phyloP scores from a whole-genome alignment of 1,140 invertebrate genomes.

The Charaxes varanes region DNA sequence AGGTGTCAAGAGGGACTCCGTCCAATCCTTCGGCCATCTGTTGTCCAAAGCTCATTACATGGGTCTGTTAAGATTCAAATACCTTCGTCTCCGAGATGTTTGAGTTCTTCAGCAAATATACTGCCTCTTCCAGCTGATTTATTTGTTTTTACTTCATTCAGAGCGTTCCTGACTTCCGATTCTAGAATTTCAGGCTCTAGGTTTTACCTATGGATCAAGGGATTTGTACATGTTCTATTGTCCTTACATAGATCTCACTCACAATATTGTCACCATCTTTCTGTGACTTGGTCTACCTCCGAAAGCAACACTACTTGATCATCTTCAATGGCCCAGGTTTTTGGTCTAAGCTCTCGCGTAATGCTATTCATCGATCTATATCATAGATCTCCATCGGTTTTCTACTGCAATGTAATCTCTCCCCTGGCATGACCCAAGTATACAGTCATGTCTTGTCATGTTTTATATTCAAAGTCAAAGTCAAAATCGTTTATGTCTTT shows the following conservation, averaged over 20 bases:
- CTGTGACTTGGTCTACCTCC: not conserved
- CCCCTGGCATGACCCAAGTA: too few relatives aligned
- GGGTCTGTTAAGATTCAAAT: conserved; percentile 4
- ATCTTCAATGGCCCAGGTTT: too few relatives aligned
- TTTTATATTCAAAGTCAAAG: too few relatives aligned
- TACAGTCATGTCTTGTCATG: too few relatives aligned
- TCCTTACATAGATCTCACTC: not conserved
- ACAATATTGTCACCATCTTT: not conserved
- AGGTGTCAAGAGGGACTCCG: conserved; percentile 6
- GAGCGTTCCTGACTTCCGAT: conserved; percentile 5
- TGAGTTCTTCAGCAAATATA: conserved; percentile 4
- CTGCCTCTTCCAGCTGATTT: conserved; percentile 8
- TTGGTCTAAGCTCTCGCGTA: too few relatives aligned
- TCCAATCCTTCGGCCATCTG: conserved; percentile 7
- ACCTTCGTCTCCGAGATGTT: conserved; percentile 3
- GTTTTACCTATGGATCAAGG: not conserved
- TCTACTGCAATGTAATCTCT: too few relatives aligned
- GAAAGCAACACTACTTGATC: too few relatives aligned
- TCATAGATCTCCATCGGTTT: too few relatives aligned
- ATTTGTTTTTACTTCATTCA: conserved; percentile 5
- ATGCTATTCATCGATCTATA: too few relatives aligned
- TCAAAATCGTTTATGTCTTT: too few relatives aligned
- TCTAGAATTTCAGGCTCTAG: conserved; percentile 8
- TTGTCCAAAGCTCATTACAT: conserved; percentile 9
- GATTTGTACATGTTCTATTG: not conserved